These are phyloP conservation scores for Onychorhynchus coronatus DNA, from an alignment of 2,113 vertebrate species.

Conservation along the genomic window DNA sequence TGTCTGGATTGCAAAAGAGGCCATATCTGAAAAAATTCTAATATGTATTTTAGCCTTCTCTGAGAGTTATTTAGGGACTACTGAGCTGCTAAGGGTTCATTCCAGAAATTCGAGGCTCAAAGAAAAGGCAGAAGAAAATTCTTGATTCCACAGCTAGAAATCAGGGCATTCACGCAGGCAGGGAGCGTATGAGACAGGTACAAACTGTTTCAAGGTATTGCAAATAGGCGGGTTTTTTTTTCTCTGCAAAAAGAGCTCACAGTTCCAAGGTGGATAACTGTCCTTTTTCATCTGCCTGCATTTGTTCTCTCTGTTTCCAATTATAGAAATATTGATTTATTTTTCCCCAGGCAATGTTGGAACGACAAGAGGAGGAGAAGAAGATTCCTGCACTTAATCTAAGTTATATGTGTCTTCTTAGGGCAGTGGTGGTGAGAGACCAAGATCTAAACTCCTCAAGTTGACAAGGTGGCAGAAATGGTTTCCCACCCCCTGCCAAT, in stretches of 20 bases:
- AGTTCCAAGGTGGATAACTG: background rate
- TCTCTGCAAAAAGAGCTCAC: background rate
- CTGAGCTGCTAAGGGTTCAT: background rate
- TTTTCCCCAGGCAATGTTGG: background rate
- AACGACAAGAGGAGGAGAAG: background rate
- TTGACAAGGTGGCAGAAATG: background rate
- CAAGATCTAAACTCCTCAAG: background rate
- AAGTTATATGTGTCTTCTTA: background rate
- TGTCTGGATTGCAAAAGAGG: background rate
- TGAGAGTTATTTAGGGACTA: background rate
- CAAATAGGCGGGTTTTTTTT: background rate
- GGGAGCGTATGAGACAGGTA: background rate
- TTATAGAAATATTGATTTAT: background rate
- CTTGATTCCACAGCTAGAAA: background rate
- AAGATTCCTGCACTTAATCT: background rate
- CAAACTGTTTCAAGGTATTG: background rate
- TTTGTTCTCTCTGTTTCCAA: background rate
- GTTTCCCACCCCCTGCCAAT: background rate
- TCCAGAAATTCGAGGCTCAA: background rate
- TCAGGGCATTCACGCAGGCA: background rate
- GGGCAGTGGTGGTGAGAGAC: background rate
- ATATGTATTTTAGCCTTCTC: background rate
- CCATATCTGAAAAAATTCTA: background rate
- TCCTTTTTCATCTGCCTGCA: background rate
- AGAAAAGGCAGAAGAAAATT: background rate